A percentile compares a stretch with the other conserved stretches of the same genome.
These are phyloP conservation scores for Diorhabda carinulata DNA, from an alignment of 1,140 invertebrate species.

Conservation along the genomic window DNA sequence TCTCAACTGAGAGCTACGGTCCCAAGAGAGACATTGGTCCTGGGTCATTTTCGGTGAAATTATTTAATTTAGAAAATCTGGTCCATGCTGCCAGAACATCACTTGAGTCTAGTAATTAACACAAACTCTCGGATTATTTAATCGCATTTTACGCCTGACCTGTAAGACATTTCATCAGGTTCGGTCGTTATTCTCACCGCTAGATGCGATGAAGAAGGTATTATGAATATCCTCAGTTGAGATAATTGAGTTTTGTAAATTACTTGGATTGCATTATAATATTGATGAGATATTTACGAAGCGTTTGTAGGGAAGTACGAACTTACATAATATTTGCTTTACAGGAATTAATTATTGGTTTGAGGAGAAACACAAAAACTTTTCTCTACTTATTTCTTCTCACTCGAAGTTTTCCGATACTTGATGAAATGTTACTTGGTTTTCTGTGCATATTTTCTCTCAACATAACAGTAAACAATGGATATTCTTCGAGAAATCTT, in stretches of 20 bases:
- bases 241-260: conserved; percentile 16
- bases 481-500: too few species aligned
- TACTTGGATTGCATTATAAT: conserved; percentile 16
- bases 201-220: conserved; percentile 4
- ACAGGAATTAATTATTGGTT: too few species aligned
- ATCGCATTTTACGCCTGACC: conserved; percentile 34
- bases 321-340: too few species aligned
- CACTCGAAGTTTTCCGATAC: too few species aligned
- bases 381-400: too few species aligned
- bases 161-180: conserved; percentile 23
- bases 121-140: conserved; percentile 31
- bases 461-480: too few species aligned
- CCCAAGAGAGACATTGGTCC: conserved; percentile 18
- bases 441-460: too few species aligned
- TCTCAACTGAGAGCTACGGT: conserved; percentile 10
- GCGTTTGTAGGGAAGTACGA: neutral
- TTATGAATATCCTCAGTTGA: conserved; percentile 5
- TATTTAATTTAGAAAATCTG: conserved; percentile 37
- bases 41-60: conserved; percentile 23
- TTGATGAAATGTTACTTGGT: too few species aligned
- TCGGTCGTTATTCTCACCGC: conserved; percentile 13
- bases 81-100: conserved; percentile 16
- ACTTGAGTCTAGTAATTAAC: conserved; percentile 34
- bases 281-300: conserved; percentile 11
- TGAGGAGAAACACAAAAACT: too few species aligned